These are phyloP conservation scores for Spea multiplicata DNA, from an alignment of 2,113 vertebrate genomes.

Conservation along the genomic window DNA sequence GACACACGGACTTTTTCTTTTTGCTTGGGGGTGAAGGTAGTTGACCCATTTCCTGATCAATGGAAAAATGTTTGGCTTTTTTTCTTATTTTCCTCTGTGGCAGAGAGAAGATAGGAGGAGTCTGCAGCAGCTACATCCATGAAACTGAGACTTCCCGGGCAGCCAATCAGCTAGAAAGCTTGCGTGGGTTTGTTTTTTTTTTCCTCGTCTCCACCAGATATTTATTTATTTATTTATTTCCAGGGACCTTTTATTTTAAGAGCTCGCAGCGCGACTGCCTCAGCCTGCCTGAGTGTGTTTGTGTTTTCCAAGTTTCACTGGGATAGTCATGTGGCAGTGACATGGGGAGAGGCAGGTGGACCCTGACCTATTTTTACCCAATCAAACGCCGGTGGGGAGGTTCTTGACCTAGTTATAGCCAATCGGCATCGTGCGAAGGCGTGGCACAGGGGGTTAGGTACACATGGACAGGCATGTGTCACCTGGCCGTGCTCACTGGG, in stretches of 20 bases:
- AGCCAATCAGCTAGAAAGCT: slow-evolving; percentile 15
- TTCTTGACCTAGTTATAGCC: slow-evolving; percentile 53
- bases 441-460: slow-evolving; percentile 16
- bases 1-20: slow-evolving; percentile 30
- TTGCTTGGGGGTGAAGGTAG: neutral
- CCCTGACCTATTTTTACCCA: slow-evolving; percentile 55
- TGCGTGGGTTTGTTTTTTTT: neutral
- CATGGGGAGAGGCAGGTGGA: slow-evolving; percentile 37
- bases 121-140: slow-evolving; percentile 32
- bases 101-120: slow-evolving; percentile 15
- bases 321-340: slow-evolving; percentile 41
- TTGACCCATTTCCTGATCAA: slow-evolving; percentile 21
- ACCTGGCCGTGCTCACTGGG: slow-evolving; percentile 35
- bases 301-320: slow-evolving; percentile 43
- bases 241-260: neutral
- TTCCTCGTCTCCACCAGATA: slow-evolving; percentile 12
- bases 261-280: neutral
- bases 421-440: slow-evolving; percentile 7
- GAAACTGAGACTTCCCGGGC: neutral
- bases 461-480: slow-evolving; percentile 54
- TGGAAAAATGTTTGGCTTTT: neutral
- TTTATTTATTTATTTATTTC: slow-evolving; percentile 25
- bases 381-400: slow-evolving; percentile 33
- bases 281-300: slow-evolving; percentile 19
- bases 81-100: slow-evolving; percentile 18